Evolutionary conservation across 2,113 vertebrate species (phyloP), one percentile per base, ranked within the genome.

Genomic region (Nyctibius bracteatus): DNA sequence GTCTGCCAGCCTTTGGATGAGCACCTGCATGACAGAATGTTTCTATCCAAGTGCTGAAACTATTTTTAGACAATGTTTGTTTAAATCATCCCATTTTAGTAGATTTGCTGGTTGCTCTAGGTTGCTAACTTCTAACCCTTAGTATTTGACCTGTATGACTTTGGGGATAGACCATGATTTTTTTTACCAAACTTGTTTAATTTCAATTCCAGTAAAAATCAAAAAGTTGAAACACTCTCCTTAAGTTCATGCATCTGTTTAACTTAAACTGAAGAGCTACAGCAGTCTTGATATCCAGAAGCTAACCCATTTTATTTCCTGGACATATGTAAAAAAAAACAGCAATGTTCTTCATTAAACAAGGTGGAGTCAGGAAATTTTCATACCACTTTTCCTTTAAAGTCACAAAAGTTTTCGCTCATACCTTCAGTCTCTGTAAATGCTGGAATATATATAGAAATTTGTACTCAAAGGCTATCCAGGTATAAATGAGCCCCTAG

Each of bases 1-100:
- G 18, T 66, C 74, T 96, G 84, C 54, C 81, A 93, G 33, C 23
- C 31, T 65, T 91, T 74, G 72, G 74, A 87, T 83, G 74, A 82
- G 67, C 79, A 96, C 88, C 94, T 96, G 63, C n/a, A 31, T 47
- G 66, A 86, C 67, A 93, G 74, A 70, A 90, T 46, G 28, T 95
- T 95, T 92, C 61, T 62, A 66, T 79, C 12, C 0, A 5, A 83
- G 68, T n/a, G 35, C 33, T 78, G 88, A 43, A 92, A 35, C 47
- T 94, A 90, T 90, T 92, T 66, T 92, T 83, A 83, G 70, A 51
- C 17, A 84, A 37, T 0, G 0, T 44, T 95, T 93, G 35, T 77
- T 86, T 94, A 84, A 92, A 84, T 74, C 52, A 58, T 92, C 59
- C 43, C 3, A n/a, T 90, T 92, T 92, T 35, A 87, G 61, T 73